phyloP scores from a whole-genome alignment of 2,797 vertebrate species.

The Sebastes vulpes region DNA sequence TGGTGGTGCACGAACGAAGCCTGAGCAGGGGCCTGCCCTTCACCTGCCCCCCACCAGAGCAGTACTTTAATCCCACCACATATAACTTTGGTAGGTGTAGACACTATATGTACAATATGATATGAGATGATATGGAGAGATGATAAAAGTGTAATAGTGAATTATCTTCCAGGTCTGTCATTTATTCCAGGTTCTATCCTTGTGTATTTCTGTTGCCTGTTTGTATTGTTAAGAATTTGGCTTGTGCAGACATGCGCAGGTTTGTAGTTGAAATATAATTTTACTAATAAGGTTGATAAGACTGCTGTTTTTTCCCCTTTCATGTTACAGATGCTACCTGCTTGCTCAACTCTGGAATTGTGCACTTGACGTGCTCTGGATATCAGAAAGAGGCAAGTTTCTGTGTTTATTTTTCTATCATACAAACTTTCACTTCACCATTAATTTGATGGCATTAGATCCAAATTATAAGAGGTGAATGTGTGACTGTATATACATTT shows the following conservation, averaged over 20 bases:
- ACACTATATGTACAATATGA: neutral
- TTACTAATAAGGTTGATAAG: neutral
- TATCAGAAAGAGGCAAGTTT: conserved; percentile 94
- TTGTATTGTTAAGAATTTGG: neutral
- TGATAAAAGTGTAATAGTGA: neutral
- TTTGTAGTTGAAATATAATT: neutral
- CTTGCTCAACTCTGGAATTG: conserved; percentile 91
- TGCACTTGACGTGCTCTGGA: conserved; percentile 93
- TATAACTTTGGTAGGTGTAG: conserved; percentile 93
- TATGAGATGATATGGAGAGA: neutral
- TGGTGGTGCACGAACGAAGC: conserved; percentile 92
- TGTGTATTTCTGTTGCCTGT: neutral
- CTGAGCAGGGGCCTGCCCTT: conserved; percentile 91
- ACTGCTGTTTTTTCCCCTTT: neutral
- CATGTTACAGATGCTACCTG: conserved; percentile 90
- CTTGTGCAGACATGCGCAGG: neutral
- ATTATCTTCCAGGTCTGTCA: neutral
- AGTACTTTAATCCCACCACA: conserved; percentile 94
- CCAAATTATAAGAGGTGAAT: neutral
- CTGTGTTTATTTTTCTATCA: neutral
- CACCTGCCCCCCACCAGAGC: conserved; percentile 93
- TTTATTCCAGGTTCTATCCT: neutral
- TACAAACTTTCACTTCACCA: neutral
- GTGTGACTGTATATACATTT: neutral
- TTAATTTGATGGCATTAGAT: neutral